Conservation (phyloP, 2,888 invertebrate genomes). For the Dynastes tityus region DNA sequence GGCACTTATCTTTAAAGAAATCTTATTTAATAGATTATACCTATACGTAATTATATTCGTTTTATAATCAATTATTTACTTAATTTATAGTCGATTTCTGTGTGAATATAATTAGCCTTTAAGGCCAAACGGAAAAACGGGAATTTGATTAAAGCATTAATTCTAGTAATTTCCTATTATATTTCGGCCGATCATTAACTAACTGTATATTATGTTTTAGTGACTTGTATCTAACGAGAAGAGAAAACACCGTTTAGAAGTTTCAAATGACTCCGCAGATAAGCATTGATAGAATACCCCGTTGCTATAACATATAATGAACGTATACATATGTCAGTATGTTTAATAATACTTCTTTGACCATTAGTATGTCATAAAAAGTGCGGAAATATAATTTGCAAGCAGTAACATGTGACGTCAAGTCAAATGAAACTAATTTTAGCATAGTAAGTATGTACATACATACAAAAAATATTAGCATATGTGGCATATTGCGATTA, state of each 20-base stretch:
- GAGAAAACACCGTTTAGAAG: constrained; percentile 9
- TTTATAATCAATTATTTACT: constrained; percentile 4
- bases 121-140: neutral
- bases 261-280: neutral
- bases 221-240: constrained; percentile 18
- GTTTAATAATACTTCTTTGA: too few relatives aligned
- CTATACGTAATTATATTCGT: neutral
- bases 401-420: neutral
- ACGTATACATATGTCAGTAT: too few relatives aligned
- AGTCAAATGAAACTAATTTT: neutral
- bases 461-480: neutral
- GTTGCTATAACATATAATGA: too few relatives aligned
- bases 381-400: neutral
- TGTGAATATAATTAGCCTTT: neutral
- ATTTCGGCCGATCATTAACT: neutral
- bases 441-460: neutral
- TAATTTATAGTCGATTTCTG: neutral
- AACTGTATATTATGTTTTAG: constrained; percentile 16
- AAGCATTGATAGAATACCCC: too few relatives aligned
- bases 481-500: neutral
- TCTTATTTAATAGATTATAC: neutral
- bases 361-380: neutral
- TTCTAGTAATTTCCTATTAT: constrained; percentile 16
- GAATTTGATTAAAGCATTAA: neutral
- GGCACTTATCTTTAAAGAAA: neutral